phyloP scores from a whole-genome alignment of 2,888 invertebrate genomes.

The Gastrophysa polygoni region DNA sequence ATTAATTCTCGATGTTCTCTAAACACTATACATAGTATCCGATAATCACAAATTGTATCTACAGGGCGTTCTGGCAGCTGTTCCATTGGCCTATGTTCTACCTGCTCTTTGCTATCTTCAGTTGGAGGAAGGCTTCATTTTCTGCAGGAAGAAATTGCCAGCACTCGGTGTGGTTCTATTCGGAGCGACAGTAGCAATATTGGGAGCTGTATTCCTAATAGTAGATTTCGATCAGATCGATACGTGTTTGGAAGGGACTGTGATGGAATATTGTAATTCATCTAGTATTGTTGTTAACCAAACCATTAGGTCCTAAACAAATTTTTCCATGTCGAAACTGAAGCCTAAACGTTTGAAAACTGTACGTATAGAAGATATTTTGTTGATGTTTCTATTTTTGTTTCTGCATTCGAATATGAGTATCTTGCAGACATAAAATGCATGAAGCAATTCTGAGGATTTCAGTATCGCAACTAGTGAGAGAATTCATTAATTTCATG shows the following conservation, averaged over 20 bases:
- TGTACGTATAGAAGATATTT: no score
- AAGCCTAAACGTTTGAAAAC: no score
- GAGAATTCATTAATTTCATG: no score
- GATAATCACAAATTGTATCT: no score
- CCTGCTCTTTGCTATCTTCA: constrained; percentile 80
- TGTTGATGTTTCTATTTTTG: no score
- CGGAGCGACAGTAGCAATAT: constrained; percentile 67
- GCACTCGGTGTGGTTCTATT: constrained; percentile 73
- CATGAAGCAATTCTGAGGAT: no score
- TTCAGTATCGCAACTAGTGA: no score
- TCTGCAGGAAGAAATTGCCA: constrained; percentile 72
- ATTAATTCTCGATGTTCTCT: no score
- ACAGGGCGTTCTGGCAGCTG: constrained; percentile 81
- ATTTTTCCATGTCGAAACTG: no score
- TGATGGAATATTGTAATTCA: constrained; percentile 65
- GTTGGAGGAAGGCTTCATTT: constrained; percentile 72
- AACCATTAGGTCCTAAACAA: not conserved
- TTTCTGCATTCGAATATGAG: no score
- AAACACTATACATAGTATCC: no score
- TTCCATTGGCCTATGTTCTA: constrained; percentile 81
- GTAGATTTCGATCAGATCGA: constrained; percentile 61
- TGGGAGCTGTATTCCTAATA: constrained; percentile 66
- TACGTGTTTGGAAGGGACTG: constrained; percentile 69
- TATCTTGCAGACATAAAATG: no score
- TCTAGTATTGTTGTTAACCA: constrained; percentile 7